Conservation (phyloP, 2,888 invertebrate species). For the Agrochola circellaris region DNA sequence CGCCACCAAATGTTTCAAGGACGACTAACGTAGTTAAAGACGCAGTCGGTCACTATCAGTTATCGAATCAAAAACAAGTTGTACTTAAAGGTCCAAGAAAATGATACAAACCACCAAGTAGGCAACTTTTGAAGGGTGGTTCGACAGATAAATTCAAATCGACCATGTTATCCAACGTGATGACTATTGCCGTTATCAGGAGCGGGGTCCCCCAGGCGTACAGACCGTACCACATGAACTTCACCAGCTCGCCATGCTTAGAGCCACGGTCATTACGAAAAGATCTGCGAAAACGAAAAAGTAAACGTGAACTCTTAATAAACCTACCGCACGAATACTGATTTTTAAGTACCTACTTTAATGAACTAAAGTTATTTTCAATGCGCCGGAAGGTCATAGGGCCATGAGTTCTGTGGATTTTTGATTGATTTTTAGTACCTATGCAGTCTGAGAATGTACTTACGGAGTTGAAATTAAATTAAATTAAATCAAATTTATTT, state of each 20-base stretch:
- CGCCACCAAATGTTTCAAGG: too few relatives aligned
- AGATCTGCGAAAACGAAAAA: slow-evolving; percentile 10
- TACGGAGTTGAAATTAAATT: too few relatives aligned
- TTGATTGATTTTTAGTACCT: too few relatives aligned
- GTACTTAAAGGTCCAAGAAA: neutral
- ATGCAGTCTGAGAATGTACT: too few relatives aligned
- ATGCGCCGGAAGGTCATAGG: too few relatives aligned
- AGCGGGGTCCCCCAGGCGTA: slow-evolving; percentile 71
- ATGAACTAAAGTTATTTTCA: too few relatives aligned
- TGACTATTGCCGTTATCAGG: slow-evolving; percentile 3
- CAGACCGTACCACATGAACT: slow-evolving; percentile 69
- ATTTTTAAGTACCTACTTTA: too few relatives aligned
- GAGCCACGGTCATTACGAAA: slow-evolving; percentile 18
- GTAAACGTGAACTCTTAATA: neutral
- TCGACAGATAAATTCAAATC: neutral
- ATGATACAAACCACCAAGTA: slow-evolving; percentile 52
- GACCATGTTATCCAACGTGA: slow-evolving; percentile 9
- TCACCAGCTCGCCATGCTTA: slow-evolving; percentile 58
- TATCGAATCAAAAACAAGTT: neutral
- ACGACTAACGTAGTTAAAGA: neutral
- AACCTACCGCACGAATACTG: neutral
- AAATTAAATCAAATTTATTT: too few relatives aligned
- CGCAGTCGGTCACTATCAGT: neutral
- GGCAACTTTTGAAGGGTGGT: slow-evolving; percentile 63
- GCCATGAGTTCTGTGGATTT: too few relatives aligned